Conservation (phyloP, 2,888 invertebrate genomes). For the Himalopsyche kuldschensis region DNA sequence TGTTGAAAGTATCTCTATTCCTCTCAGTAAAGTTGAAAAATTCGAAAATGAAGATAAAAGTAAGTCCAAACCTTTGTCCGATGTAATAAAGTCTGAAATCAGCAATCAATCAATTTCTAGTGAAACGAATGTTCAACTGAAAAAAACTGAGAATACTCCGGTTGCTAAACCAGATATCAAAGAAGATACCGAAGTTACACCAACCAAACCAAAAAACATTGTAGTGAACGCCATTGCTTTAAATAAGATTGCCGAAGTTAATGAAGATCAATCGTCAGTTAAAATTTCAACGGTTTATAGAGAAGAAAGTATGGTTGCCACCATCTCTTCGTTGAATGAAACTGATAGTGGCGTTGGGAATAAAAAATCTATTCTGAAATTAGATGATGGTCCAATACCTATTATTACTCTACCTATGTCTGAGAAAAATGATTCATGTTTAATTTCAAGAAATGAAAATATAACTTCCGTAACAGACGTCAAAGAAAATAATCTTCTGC, state of each 20-base stretch:
- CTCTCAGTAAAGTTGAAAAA: not conserved
- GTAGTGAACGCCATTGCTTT: not conserved
- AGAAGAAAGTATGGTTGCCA: not conserved
- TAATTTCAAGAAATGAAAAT: not conserved
- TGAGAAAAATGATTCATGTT: not conserved
- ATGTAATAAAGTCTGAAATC: not conserved
- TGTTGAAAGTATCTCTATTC: not conserved
- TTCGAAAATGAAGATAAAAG: not conserved
- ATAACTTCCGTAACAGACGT: constrained; percentile 9
- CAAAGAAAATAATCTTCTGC: constrained; percentile 6
- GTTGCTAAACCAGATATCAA: not conserved
- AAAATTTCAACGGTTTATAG: not conserved
- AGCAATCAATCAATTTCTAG: not conserved
- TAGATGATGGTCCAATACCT: not conserved
- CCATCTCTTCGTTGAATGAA: not conserved
- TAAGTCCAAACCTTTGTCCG: not conserved
- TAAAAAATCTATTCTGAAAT: not conserved
- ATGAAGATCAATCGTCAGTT: not conserved
- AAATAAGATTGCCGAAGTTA: not conserved
- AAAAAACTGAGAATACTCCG: not conserved
- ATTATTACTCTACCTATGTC: not conserved
- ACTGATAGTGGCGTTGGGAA: not conserved
- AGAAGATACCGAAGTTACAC: not conserved
- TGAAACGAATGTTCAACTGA: not conserved
- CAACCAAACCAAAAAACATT: not conserved